Percentiles rank a stretch among this genome's conserved stretches.
Evolutionary conservation across 2,888 invertebrate species (phyloP).

Genomic region (Holacanthella duospinosa): DNA sequence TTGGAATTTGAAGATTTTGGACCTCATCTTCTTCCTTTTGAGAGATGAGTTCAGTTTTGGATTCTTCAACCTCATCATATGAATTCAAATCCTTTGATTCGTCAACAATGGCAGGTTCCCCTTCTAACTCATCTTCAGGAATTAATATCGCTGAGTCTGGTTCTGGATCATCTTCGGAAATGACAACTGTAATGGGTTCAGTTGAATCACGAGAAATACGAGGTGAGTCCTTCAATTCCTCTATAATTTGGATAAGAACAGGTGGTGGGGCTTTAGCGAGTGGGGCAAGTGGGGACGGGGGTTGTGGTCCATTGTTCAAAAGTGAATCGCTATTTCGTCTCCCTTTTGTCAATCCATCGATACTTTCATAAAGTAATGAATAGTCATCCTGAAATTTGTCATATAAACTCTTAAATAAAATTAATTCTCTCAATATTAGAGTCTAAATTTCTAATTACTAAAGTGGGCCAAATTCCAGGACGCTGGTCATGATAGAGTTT

Average conservation of each 20-base stretch:
- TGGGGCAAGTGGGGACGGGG: slow-evolving; percentile 7
- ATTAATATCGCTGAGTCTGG: background rate
- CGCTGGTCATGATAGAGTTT: slow-evolving; percentile 78
- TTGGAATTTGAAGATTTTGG: background rate
- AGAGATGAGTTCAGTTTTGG: background rate
- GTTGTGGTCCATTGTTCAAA: background rate
- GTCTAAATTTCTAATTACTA: slow-evolving; percentile 42
- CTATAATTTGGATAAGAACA: background rate
- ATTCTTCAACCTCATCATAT: background rate
- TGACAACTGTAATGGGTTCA: background rate
- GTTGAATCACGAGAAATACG: background rate
- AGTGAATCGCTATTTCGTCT: slow-evolving; percentile 7
- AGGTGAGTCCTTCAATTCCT: background rate
- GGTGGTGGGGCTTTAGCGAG: background rate
- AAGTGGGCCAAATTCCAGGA: slow-evolving; percentile 61
- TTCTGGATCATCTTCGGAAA: background rate
- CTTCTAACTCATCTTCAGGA: background rate
- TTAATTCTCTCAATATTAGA: slow-evolving; percentile 12
- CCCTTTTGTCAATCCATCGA: slow-evolving; percentile 43
- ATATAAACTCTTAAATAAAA: too few species aligned
- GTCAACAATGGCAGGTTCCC: background rate
- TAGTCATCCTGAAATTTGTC: slow-evolving; percentile 67
- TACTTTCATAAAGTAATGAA: slow-evolving; percentile 56
- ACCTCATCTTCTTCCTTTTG: background rate
- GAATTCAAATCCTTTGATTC: background rate